A percentile compares a stretch with the other conserved stretches of the same genome.
These are phyloP conservation scores for Trimorus sp. DNA, from an alignment of 2,888 invertebrate genomes.

Conservation along the genomic window DNA sequence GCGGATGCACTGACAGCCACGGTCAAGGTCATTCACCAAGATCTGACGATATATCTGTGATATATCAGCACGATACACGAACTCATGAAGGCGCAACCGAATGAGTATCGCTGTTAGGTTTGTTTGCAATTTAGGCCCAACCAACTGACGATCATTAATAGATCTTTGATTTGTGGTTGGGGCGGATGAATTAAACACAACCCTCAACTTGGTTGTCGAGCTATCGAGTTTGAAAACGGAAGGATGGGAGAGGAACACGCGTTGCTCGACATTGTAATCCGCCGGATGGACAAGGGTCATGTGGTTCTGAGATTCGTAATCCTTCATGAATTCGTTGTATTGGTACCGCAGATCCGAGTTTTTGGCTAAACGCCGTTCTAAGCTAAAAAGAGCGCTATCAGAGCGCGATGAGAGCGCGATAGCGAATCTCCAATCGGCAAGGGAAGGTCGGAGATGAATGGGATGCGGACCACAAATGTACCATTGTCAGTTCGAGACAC, in stretches of 20 bases:
- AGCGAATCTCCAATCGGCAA: too few relatives aligned
- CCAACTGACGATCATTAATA: slow-evolving; percentile 3
- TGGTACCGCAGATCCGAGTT: too few relatives aligned
- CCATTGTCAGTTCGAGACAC: too few relatives aligned
- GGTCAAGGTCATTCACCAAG: slow-evolving; percentile 23
- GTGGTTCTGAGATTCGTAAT: too few relatives aligned
- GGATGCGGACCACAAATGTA: too few relatives aligned
- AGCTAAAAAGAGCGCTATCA: too few relatives aligned
- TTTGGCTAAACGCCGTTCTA: too few relatives aligned
- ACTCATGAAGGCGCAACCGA: slow-evolving; percentile 8
- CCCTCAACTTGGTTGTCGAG: not conserved
- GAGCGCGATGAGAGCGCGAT: too few relatives aligned
- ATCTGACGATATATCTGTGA: too few relatives aligned
- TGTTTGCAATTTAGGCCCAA: not conserved
- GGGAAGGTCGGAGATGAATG: too few relatives aligned
- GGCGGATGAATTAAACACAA: not conserved
- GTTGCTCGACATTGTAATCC: not conserved
- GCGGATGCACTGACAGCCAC: not conserved
- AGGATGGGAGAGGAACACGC: not conserved
- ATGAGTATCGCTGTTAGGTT: not conserved
- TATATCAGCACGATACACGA: slow-evolving; percentile 34
- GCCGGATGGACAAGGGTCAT: too few relatives aligned
- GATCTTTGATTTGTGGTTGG: not conserved
- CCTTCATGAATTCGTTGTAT: too few relatives aligned
- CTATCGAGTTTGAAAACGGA: not conserved